Evolutionary conservation across 2,113 vertebrate species (phyloP), one percentile per base, ranked within the genome.

Genomic region (Clarias magur): DNA sequence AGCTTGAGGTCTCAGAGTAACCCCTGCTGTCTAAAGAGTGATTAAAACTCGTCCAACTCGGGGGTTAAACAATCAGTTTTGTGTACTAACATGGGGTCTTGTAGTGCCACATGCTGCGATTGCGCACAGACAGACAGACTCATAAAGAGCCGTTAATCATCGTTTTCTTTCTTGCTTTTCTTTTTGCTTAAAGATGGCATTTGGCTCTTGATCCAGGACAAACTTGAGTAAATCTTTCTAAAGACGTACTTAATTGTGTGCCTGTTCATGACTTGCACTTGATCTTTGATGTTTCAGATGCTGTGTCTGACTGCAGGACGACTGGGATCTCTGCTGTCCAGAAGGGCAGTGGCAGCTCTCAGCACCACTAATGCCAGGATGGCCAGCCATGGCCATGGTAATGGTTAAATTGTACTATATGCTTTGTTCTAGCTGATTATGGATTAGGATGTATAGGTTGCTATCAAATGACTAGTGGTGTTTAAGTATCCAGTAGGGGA

Each of bases 241-340:
- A 34, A 6, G 30, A 8, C 38, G 27, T 21, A 59, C 11, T 2
- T 75, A 6, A 48, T 48, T 53, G 30, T 53, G 27, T 83, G 15
- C 17, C 1, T 68, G 7, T 84, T 17, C 53, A 27, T 53, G 48
- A 76, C 6, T 19, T 5, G 2, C 34, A 38, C 34, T 38, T 38
- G 34, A 19, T 82, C 23, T 16, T 68, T 12, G 87, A 80, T 92
- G 62, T 90, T 3, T 80, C 91, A 95, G 95, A 95, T 95, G 95
- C 88, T 94, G 73, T 89, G 53, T 10, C 67, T 94, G 91, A 93
- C 90, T 1, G 68, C 90, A 17, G 88, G 86, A n/a, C 92, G 92
- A 54, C 17, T 92, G 78, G 89, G 91, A 2, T 81, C 90, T n/a
- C 91, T 94, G 54, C 3, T 93, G 87, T 90, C 91, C 34, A 82